Base-by-base conservation (phyloP, 2,888 invertebrate genomes). In the Onchidella celtica region DNA sequence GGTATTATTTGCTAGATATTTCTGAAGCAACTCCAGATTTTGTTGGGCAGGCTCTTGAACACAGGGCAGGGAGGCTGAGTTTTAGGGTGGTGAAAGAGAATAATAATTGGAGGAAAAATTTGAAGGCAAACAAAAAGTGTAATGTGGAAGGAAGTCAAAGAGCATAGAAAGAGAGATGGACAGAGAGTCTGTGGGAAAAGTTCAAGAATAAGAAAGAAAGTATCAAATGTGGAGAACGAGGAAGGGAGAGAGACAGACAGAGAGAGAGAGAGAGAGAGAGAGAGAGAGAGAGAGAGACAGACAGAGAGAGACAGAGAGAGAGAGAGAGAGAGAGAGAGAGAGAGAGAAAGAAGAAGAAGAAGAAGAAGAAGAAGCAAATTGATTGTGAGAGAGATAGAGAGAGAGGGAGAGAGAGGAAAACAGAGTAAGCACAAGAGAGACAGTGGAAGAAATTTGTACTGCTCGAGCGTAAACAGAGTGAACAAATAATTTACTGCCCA, bases 251-350 rank as follows among this genome's bases (percentile, higher is more conserved):
- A 59, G 59, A 59, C 9, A 24, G 59, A 59, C 3, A 59, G 21
- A 59, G 21, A 59, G 59, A 59, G 24, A 59, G 4, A 59, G 14
- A 17, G 59, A n/a, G 59, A 59, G 59, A 59, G 3, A 59, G 59
- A 59, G 3, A 59, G n/a, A 59, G 3, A 59, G 59, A 59, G n/a
- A 59, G 4, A 59, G 17, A 17, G 59, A 59, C 17, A 59, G 14
- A 59, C 24, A 59, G 59, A 59, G 3, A 59, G 36, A 65, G n/a
- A 34, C 9, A 32, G 47, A 66, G 55, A 66, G 34, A 65, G 38
- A 61, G 59, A 75, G 29, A 72, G 47, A 72, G 55, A 72, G 55
- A 55, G 40, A 72, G 72, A 72, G 72, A 72, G 72, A 55, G 29
- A 70, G 38, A 40, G 38, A 36, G 40, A 47, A 47, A 73, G 32